Conservation (phyloP, 53 echinoderm and acorn worm genomes). For the Echinarachnius parma region DNA sequence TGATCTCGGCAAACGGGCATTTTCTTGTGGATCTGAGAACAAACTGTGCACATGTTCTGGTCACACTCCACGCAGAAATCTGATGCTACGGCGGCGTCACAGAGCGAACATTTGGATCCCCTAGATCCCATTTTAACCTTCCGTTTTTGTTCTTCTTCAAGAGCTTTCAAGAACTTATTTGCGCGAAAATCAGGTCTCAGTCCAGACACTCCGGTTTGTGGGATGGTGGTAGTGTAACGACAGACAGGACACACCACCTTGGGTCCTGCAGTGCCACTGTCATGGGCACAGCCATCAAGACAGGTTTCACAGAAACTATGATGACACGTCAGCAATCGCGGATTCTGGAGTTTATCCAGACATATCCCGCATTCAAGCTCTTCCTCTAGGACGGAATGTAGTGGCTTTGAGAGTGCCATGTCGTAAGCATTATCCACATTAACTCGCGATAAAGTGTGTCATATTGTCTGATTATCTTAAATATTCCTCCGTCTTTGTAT, state of each 20-base stretch:
- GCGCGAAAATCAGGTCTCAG: conserved; percentile 22
- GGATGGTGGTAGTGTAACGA: background rate
- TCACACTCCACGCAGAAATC: conserved; percentile 6
- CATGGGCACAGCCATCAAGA: background rate
- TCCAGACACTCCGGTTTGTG: background rate
- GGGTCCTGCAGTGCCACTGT: background rate
- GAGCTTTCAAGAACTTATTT: conserved; percentile 7
- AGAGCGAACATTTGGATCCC: background rate
- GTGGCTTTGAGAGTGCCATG: conserved; percentile 9
- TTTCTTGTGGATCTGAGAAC: background rate
- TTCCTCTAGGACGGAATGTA: conserved; percentile 3
- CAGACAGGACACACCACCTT: background rate
- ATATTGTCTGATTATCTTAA: no score
- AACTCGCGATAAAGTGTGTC: no score
- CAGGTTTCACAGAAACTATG: conserved; percentile 17
- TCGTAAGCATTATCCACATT: no score
- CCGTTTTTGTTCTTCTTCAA: background rate
- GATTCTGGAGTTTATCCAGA: conserved; percentile 12
- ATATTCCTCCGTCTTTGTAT: no score
- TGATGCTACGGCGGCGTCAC: background rate
- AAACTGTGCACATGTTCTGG: background rate
- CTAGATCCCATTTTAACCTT: background rate
- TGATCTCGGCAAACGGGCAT: conserved; percentile 7
- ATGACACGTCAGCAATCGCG: conserved; percentile 12
- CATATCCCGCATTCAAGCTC: conserved; percentile 23